Percentiles rank a stretch among this genome's conserved stretches.
phyloP scores from a whole-genome alignment of 2,888 invertebrate genomes.

The Hanleya hanleyi region DNA sequence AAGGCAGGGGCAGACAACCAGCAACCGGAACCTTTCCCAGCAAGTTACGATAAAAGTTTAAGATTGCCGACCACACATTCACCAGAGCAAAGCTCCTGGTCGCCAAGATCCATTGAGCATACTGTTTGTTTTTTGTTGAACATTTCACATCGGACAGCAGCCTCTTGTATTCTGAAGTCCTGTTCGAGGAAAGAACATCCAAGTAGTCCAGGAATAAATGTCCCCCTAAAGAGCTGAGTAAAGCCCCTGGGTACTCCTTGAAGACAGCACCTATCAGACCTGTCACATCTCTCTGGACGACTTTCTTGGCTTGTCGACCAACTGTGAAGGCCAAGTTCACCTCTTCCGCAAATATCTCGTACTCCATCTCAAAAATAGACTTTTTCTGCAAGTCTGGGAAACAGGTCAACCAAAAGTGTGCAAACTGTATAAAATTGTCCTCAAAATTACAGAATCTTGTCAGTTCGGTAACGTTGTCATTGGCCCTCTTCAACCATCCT shows the following conservation, averaged over 20 bases:
- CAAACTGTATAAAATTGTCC: conserved; percentile 70
- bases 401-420: conserved; percentile 71
- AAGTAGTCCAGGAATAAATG: conserved; percentile 68
- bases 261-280: conserved; percentile 65
- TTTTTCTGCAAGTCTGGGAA: conserved; percentile 65
- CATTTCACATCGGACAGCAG: conserved; percentile 69
- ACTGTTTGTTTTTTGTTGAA: conserved; percentile 66
- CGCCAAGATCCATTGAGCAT: conserved; percentile 70
- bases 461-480: conserved; percentile 59
- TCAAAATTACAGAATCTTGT: conserved; percentile 55
- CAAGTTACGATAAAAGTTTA: conserved; percentile 67
- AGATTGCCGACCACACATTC: conserved; percentile 68
- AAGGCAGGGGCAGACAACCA: conserved; percentile 28
- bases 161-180: conserved; percentile 58
- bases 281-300: conserved; percentile 57
- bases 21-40: conserved; percentile 33
- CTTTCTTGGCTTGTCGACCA: conserved; percentile 57
- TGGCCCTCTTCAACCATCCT: conserved; percentile 66
- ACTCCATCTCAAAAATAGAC: conserved; percentile 69
- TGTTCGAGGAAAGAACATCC: conserved; percentile 65
- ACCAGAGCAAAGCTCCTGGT: conserved; percentile 68
- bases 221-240: conserved; percentile 61
- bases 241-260: conserved; percentile 66
- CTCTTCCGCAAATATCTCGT: conserved; percentile 67
- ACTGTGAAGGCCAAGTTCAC: conserved; percentile 66